phyloP scores from a whole-genome alignment of 2,797 vertebrate genomes.

The Coilia nasus region DNA sequence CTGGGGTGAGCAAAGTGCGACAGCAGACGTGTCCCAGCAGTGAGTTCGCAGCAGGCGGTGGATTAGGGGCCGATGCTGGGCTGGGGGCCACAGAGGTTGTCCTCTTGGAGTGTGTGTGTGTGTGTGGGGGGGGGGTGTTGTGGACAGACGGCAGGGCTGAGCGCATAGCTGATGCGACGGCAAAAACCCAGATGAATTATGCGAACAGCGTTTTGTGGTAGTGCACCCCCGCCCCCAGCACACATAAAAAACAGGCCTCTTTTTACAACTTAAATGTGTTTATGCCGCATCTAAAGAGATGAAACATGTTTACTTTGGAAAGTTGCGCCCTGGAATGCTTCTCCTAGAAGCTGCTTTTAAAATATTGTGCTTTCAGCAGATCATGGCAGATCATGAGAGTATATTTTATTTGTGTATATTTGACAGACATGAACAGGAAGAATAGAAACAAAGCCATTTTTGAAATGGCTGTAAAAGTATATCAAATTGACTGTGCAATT shows the following conservation, averaged over 20 bases:
- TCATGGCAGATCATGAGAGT: not conserved
- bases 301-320: slow-evolving; percentile 59
- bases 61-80: slow-evolving; percentile 63
- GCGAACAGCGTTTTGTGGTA: slow-evolving; percentile 65
- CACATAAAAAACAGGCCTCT: slow-evolving; percentile 51
- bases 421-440: not conserved
- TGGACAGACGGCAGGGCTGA: slow-evolving; percentile 61
- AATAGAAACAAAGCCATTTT: not conserved
- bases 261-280: slow-evolving; percentile 66
- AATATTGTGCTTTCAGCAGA: not conserved
- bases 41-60: slow-evolving; percentile 68
- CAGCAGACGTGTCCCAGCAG: slow-evolving; percentile 66
- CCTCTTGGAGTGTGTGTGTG: slow-evolving; percentile 67
- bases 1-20: slow-evolving; percentile 63
- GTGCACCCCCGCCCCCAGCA: slow-evolving; percentile 31
- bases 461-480: not conserved
- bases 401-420: not conserved
- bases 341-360: slow-evolving; percentile 26
- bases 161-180: slow-evolving; percentile 62
- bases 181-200: slow-evolving; percentile 63
- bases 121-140: not conserved
- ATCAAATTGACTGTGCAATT: too few species aligned
- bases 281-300: slow-evolving; percentile 59
- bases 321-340: slow-evolving; percentile 53
- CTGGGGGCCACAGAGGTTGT: slow-evolving; percentile 58